Evolutionary conservation across 1,140 invertebrate genomes (phyloP).

Genomic region (Eciton burchellii): DNA sequence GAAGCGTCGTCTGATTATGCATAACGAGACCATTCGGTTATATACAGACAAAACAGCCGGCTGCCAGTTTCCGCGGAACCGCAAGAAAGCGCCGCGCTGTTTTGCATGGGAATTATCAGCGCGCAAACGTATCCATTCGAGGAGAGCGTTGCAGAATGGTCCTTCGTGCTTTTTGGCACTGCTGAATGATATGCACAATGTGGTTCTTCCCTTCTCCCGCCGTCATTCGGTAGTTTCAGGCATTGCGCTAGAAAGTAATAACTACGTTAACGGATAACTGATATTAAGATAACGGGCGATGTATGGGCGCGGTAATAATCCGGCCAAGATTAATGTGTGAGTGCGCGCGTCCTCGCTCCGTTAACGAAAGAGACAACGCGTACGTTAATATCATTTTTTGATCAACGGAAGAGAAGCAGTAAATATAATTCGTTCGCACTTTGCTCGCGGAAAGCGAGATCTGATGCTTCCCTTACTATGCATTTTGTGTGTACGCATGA

Average conservation of each 20-base stretch:
- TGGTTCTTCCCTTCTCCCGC: neutral
- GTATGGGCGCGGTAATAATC: constrained; percentile 40
- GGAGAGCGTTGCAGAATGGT: constrained; percentile 58
- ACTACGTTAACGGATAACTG: constrained; percentile 19
- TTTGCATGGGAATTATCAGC: constrained; percentile 71
- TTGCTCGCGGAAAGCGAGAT: neutral
- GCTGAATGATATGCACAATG: constrained; percentile 6
- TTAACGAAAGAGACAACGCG: constrained; percentile 21
- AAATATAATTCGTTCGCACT: neutral
- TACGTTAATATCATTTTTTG: neutral
- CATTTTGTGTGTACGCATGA: neutral
- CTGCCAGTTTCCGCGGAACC: neutral
- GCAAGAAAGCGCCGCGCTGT: constrained; percentile 61
- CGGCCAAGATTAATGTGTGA: constrained; percentile 15
- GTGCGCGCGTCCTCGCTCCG: neutral
- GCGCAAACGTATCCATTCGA: constrained; percentile 21
- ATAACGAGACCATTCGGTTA: constrained; percentile 72
- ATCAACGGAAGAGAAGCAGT: constrained; percentile 12
- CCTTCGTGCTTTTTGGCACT: neutral
- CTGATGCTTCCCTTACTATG: neutral
- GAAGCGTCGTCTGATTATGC: constrained; percentile 61
- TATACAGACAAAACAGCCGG: constrained; percentile 66
- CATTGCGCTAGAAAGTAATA: constrained; percentile 34
- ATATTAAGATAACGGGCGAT: constrained; percentile 45
- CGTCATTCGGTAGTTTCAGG: constrained; percentile 27